These are phyloP conservation scores for Micromesistius poutassou DNA, from an alignment of 2,797 vertebrate genomes.

Conservation along the genomic window DNA sequence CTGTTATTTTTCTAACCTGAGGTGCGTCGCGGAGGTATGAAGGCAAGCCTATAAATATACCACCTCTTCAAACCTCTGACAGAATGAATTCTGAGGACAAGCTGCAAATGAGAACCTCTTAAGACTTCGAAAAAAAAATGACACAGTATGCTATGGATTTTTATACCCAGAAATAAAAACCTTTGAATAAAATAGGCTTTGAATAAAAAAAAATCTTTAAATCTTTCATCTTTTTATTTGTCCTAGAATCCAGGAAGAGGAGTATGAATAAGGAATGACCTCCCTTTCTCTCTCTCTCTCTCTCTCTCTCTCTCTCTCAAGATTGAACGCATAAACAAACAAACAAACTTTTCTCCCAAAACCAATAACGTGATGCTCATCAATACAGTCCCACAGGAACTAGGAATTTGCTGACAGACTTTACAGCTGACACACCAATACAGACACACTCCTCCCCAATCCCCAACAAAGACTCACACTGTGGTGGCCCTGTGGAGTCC, in stretches of 20 bases:
- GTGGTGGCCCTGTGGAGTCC: too few relatives aligned
- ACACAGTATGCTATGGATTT: too few relatives aligned
- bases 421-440: not conserved
- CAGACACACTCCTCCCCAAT: not conserved
- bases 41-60: conserved; percentile 69
- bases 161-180: too few relatives aligned
- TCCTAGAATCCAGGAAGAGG: too few relatives aligned
- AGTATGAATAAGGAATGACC: too few relatives aligned
- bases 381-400: not conserved
- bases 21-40: conserved; percentile 63
- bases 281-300: not conserved
- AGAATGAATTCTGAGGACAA: conserved; percentile 41
- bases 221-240: too few relatives aligned
- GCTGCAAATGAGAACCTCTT: conserved; percentile 20
- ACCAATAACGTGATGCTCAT: not conserved
- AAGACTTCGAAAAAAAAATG: too few relatives aligned
- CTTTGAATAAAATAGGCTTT: too few relatives aligned
- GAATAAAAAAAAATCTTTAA: too few relatives aligned
- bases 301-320: not conserved
- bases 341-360: not conserved
- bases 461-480: too few relatives aligned
- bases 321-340: not conserved
- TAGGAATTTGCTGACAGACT: not conserved
- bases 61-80: conserved; percentile 40
- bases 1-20: conserved; percentile 76